These are phyloP conservation scores for Entomobrya multifasciata DNA, from an alignment of 2,888 invertebrate genomes.

Conservation along the genomic window DNA sequence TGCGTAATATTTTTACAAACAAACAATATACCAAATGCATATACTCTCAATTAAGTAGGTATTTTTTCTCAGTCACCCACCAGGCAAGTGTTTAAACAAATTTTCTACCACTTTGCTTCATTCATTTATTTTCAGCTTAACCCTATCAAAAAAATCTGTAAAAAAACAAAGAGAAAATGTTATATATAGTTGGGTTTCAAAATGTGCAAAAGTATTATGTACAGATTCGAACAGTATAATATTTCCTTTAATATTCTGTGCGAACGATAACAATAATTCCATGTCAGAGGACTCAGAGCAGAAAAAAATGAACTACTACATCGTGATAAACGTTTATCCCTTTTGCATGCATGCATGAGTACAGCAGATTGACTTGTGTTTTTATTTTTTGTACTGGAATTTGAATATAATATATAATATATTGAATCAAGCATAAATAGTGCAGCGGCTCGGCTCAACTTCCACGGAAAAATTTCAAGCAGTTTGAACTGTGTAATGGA, in stretches of 20 bases:
- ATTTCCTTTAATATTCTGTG: too few relatives aligned
- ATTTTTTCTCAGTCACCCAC: too few relatives aligned
- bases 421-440: too few relatives aligned
- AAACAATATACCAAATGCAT: too few relatives aligned
- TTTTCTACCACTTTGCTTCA: neutral
- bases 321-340: constrained; percentile 57
- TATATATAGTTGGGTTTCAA: neutral
- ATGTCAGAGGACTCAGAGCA: constrained; percentile 13
- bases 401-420: too few relatives aligned
- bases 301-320: constrained; percentile 53
- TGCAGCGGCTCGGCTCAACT: too few relatives aligned
- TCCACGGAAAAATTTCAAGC: neutral
- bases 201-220: neutral
- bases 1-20: too few relatives aligned
- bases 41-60: too few relatives aligned
- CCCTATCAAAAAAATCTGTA: neutral
- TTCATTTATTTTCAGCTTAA: neutral
- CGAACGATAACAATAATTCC: constrained; percentile 61
- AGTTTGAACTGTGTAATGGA: neutral
- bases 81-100: too few relatives aligned
- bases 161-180: neutral
- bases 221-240: neutral
- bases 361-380: too few relatives aligned
- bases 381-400: too few relatives aligned
- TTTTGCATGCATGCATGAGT: constrained; percentile 56